A percentile compares a stretch with the other conserved stretches of the same genome.
Conservation (phyloP, 1,140 invertebrate species). For the Amphibalanus amphitrite region DNA sequence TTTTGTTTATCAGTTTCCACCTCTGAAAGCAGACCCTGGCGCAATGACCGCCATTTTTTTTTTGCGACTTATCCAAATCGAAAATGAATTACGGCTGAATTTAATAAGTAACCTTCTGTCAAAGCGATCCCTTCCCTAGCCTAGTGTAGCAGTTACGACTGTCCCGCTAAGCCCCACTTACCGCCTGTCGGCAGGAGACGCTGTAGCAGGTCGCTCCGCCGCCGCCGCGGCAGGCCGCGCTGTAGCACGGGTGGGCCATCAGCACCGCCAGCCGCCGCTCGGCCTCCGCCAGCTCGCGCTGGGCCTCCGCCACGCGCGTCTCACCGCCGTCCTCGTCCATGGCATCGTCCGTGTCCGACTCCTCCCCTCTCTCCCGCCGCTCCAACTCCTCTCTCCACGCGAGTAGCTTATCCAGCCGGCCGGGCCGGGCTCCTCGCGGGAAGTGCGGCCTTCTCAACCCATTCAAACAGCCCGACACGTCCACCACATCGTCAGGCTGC, state of each 20-base stretch:
- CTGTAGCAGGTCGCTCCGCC: not conserved
- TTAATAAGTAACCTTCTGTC: too few relatives aligned
- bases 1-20: too few relatives aligned
- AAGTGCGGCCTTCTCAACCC: not conserved
- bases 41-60: too few relatives aligned
- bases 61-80: too few relatives aligned
- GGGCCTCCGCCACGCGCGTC: too few relatives aligned
- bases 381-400: slow-evolving; percentile 1
- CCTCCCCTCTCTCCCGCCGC: not conserved
- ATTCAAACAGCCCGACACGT: not conserved
- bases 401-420: not conserved
- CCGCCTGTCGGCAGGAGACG: not conserved
- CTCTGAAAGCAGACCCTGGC: too few relatives aligned
- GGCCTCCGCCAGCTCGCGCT: not conserved
- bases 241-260: slow-evolving; percentile 15
- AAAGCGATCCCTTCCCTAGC: too few relatives aligned
- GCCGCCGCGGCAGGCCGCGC: slow-evolving; percentile 8
- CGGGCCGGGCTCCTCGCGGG: too few relatives aligned
- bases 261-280: slow-evolving; percentile 6
- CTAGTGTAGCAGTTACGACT: too few relatives aligned
- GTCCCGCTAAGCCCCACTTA: too few relatives aligned
- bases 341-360: not conserved
- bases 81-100: too few relatives aligned
- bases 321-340: too few relatives aligned
- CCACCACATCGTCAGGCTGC: not conserved